Evolutionary conservation across 2,888 invertebrate genomes (phyloP).

Genomic region (Drosophila quasianomalipes): DNA sequence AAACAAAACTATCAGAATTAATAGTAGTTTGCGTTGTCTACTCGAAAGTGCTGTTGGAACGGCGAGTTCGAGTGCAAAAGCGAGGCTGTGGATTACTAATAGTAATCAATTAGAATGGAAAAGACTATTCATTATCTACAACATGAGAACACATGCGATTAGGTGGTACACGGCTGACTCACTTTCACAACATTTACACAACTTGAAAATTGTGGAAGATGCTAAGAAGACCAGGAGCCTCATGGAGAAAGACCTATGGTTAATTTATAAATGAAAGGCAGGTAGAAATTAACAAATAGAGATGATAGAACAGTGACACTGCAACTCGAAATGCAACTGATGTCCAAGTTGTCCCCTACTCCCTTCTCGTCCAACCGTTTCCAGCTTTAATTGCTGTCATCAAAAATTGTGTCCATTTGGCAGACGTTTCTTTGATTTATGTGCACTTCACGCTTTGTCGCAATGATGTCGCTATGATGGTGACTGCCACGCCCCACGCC

Average conservation of each 20-base stretch:
- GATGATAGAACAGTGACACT: background rate
- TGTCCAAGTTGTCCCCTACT: conserved; percentile 1
- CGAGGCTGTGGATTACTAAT: background rate
- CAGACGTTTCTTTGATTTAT: conserved; percentile 73
- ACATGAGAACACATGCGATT: background rate
- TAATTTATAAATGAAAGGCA: background rate
- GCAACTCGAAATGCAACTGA: background rate
- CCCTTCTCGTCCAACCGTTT: background rate
- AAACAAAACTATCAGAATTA: background rate
- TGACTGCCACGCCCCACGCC: conserved; percentile 30
- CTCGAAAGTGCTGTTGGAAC: background rate
- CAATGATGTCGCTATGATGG: conserved; percentile 30
- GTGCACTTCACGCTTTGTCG: conserved; percentile 68
- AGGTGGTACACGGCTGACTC: background rate
- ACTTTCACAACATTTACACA: background rate
- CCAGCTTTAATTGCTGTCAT: conserved; percentile 21
- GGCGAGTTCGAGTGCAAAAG: background rate
- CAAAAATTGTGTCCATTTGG: conserved; percentile 51
- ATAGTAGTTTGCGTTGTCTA: background rate
- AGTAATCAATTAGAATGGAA: background rate
- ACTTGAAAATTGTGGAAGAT: background rate
- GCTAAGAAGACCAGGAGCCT: background rate
- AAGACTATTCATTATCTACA: background rate
- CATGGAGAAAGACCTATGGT: background rate
- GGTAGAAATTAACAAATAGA: background rate